These are phyloP conservation scores for Arrhopalites spinosus DNA, from an alignment of 2,888 invertebrate genomes.

Conservation along the genomic window DNA sequence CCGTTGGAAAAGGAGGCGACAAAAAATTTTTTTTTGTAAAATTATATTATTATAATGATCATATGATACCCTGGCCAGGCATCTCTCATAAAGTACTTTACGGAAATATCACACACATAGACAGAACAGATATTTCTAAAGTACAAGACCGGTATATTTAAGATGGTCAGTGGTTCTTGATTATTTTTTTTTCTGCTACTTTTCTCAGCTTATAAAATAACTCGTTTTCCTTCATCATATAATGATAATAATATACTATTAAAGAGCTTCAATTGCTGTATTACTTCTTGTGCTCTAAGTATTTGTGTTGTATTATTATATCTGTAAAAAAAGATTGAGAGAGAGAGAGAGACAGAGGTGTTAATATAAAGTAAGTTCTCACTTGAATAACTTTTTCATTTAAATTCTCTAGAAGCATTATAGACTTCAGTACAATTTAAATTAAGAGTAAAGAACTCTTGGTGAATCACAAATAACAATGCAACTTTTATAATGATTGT, in stretches of 20 bases:
- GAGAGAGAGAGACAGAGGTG: not conserved
- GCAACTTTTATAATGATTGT: not conserved
- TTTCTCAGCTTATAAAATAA: slow-evolving; percentile 7
- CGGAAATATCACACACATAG: not conserved
- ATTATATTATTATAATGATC: not conserved
- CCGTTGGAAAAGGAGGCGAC: not conserved
- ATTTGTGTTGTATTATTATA: too few relatives aligned
- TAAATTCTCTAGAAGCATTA: too few relatives aligned
- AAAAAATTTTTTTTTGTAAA: not conserved
- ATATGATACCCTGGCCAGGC: not conserved
- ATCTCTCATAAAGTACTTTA: not conserved
- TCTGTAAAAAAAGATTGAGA: not conserved
- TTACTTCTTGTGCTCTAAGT: not conserved
- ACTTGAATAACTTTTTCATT: too few relatives aligned
- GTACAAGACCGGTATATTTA: not conserved
- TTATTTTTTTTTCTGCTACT: not conserved
- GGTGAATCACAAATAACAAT: too few relatives aligned
- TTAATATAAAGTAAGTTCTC: too few relatives aligned
- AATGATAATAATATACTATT: too few relatives aligned
- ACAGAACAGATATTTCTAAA: not conserved
- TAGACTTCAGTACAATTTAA: too few relatives aligned
- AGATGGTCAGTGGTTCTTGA: not conserved
- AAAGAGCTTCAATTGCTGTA: too few relatives aligned
- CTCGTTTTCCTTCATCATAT: slow-evolving; percentile 1
- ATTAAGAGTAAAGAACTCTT: too few relatives aligned